phyloP scores from a whole-genome alignment of 2,888 invertebrate species.

The Caenorhabditis sp. region DNA sequence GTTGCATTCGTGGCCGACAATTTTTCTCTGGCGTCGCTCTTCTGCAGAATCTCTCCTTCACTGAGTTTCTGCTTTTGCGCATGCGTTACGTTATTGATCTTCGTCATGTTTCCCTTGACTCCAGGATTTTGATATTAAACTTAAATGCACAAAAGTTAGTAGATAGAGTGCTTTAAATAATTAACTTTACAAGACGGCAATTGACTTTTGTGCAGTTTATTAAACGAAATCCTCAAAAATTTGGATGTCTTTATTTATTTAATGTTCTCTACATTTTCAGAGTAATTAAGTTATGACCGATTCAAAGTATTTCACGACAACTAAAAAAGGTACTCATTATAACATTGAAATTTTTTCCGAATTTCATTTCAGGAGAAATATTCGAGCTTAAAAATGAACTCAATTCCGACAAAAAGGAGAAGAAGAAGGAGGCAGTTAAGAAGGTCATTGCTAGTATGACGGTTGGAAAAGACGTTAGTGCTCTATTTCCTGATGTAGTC shows the following conservation, averaged over 20 bases:
- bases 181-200: too few relatives aligned
- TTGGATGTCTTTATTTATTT: too few relatives aligned
- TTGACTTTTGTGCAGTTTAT: too few relatives aligned
- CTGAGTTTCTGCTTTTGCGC: slow-evolving; percentile 1
- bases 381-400: slow-evolving; percentile 98
- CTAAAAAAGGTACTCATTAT: slow-evolving; percentile 90
- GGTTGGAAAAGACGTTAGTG: slow-evolving; percentile 98
- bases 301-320: slow-evolving; percentile 99
- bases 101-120: not conserved
- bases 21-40: slow-evolving; percentile 41
- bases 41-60: slow-evolving; percentile 11
- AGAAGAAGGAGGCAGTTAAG: slow-evolving; percentile 99
- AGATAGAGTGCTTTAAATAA: too few relatives aligned
- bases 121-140: too few relatives aligned
- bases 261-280: slow-evolving; percentile 20
- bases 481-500: slow-evolving; percentile 98
- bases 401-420: slow-evolving; percentile 99
- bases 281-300: slow-evolving; percentile 90
- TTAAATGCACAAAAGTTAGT: too few relatives aligned
- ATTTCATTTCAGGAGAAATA: slow-evolving; percentile 89
- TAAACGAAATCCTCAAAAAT: too few relatives aligned
- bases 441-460: slow-evolving; percentile 99
- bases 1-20: slow-evolving; percentile 39
- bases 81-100: not conserved
- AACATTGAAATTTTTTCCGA: slow-evolving; percentile 29